Evolutionary conservation across 2,113 vertebrate species (phyloP).

Genomic region (Halcyon senegalensis): DNA sequence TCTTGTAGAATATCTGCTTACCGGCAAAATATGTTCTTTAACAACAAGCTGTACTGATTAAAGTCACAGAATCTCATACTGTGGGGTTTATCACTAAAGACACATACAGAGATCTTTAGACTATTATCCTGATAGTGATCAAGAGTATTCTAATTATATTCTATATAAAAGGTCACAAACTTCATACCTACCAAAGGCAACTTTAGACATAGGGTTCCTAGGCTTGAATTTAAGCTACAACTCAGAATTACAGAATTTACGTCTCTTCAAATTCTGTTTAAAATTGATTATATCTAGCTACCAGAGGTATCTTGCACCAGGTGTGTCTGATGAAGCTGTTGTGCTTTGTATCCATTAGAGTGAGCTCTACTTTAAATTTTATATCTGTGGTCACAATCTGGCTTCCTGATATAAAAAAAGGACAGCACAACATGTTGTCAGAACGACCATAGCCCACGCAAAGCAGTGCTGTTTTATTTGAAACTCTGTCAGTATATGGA

Average conservation of each 20-base stretch:
- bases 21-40: constrained; percentile 2
- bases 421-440: constrained; percentile 24
- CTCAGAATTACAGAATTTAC: background rate
- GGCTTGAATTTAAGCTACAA: background rate
- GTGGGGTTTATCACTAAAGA: background rate
- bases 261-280: background rate
- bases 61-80: background rate
- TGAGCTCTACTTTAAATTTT: background rate
- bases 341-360: background rate
- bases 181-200: background rate
- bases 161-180: background rate
- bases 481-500: background rate
- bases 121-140: background rate
- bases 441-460: background rate
- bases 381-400: constrained; percentile 25
- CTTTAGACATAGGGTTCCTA: background rate
- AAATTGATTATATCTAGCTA: background rate
- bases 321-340: background rate
- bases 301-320: background rate
- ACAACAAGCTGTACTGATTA: background rate
- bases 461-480: constrained; percentile 29
- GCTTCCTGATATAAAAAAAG: constrained; percentile 13
- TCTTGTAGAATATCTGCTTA: background rate
- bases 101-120: background rate
- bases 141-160: background rate